Percentiles rank a stretch among this genome's conserved stretches.
phyloP scores from a whole-genome alignment of 1,140 invertebrate genomes.

The Drosophila gunungcola region DNA sequence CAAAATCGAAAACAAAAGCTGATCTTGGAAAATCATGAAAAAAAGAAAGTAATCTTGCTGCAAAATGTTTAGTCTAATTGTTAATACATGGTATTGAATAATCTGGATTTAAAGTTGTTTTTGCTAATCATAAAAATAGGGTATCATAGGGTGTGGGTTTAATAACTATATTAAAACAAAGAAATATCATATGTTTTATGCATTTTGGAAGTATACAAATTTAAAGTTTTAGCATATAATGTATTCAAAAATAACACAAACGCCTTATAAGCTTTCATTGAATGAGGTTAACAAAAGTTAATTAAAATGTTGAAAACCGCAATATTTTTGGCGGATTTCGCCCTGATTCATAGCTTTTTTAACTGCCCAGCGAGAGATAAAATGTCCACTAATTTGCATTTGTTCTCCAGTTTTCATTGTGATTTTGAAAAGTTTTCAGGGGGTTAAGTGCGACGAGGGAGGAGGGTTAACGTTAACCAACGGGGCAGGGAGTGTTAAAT shows the following conservation, averaged over 20 bases:
- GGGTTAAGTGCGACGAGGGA: neutral
- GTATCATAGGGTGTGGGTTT: too few relatives aligned
- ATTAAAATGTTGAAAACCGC: conserved; percentile 20
- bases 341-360: conserved; percentile 19
- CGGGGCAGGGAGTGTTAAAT: conserved; percentile 24
- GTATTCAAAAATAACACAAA: neutral
- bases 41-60: conserved; percentile 2
- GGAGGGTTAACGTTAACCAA: conserved; percentile 15
- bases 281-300: neutral
- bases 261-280: neutral
- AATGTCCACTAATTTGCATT: conserved; percentile 39
- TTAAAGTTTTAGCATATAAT: too few relatives aligned
- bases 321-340: neutral
- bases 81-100: neutral
- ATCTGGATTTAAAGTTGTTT: neutral
- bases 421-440: conserved; percentile 14
- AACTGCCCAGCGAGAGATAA: conserved; percentile 6
- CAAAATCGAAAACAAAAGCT: neutral
- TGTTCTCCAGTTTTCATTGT: conserved; percentile 25
- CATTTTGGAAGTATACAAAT: too few relatives aligned
- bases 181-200: too few relatives aligned
- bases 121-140: neutral
- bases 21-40: conserved; percentile 3
- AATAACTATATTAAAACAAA: too few relatives aligned
- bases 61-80: too few relatives aligned